These are phyloP conservation scores for Plutomurus gul DNA, from an alignment of 1,140 invertebrate genomes.

Conservation along the genomic window DNA sequence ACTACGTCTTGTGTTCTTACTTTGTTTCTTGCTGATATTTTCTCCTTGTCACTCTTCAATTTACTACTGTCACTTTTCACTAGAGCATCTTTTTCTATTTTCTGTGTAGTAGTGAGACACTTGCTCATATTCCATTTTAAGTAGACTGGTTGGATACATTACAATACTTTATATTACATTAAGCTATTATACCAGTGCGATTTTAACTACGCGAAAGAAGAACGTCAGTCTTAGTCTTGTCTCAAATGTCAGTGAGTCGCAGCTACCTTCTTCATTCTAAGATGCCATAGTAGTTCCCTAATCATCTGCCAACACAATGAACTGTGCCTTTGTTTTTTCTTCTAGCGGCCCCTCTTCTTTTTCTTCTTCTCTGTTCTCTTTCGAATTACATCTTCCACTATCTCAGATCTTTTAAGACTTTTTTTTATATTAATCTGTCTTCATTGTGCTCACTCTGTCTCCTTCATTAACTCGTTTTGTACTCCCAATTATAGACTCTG, in stretches of 20 bases:
- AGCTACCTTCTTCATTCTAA: not conserved
- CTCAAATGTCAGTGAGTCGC: not conserved
- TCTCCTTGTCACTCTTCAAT: not conserved
- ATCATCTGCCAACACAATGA: not conserved
- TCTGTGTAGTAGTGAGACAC: conserved; percentile 11
- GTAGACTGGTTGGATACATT: not conserved
- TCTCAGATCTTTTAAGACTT: not conserved
- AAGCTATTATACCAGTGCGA: not conserved
- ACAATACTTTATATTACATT: not conserved
- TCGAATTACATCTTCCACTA: not conserved
- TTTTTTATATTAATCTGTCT: not conserved
- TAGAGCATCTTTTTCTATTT: not conserved
- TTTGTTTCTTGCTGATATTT: no score
- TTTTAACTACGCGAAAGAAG: not conserved
- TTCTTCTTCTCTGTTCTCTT: not conserved
- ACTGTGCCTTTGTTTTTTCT: not conserved
- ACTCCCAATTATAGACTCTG: conserved; percentile 12
- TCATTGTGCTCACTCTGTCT: not conserved
- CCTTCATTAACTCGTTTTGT: conserved; percentile 10
- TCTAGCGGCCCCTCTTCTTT: not conserved
- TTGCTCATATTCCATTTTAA: conserved; percentile 2
- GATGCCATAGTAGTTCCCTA: not conserved
- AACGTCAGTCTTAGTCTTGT: not conserved
- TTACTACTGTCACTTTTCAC: not conserved
- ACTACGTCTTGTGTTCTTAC: no score